These are phyloP conservation scores for Drosophila cognata DNA, from an alignment of 2,888 invertebrate species.

Conservation along the genomic window DNA sequence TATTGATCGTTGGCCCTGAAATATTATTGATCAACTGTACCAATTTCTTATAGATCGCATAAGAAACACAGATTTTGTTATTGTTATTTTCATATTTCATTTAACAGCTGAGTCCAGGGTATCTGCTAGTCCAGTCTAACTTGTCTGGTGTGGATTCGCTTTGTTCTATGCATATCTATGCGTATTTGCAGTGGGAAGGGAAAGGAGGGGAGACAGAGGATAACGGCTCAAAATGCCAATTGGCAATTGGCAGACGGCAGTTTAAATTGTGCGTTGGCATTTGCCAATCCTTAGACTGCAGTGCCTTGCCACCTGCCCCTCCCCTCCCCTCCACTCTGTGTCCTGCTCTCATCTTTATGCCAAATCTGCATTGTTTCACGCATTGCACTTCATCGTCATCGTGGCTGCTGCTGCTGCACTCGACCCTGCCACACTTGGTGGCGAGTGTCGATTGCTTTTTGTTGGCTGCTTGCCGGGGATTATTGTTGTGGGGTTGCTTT, in stretches of 20 bases:
- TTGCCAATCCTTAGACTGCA: slow-evolving; percentile 24
- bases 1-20: not conserved
- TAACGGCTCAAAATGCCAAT: slow-evolving; percentile 43
- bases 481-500: slow-evolving; percentile 2
- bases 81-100: not conserved
- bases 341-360: not conserved
- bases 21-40: not conserved
- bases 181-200: not conserved
- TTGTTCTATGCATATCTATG: not conserved
- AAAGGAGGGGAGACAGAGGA: not conserved
- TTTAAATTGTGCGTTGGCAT: slow-evolving; percentile 39
- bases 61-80: not conserved
- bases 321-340: not conserved
- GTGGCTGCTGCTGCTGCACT: slow-evolving; percentile 3
- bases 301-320: not conserved
- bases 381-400: slow-evolving; percentile 29
- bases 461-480: slow-evolving; percentile 26
- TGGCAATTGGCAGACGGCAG: slow-evolving; percentile 48
- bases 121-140: not conserved
- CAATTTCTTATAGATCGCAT: not conserved
- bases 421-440: slow-evolving; percentile 6
- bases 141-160: slow-evolving; percentile 29
- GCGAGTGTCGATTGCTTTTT: slow-evolving; percentile 54
- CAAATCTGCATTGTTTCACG: slow-evolving; percentile 37
- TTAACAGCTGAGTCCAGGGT: not conserved